These are phyloP conservation scores for Temnothorax rugatulus DNA, from an alignment of 2,888 invertebrate species.

Conservation along the genomic window DNA sequence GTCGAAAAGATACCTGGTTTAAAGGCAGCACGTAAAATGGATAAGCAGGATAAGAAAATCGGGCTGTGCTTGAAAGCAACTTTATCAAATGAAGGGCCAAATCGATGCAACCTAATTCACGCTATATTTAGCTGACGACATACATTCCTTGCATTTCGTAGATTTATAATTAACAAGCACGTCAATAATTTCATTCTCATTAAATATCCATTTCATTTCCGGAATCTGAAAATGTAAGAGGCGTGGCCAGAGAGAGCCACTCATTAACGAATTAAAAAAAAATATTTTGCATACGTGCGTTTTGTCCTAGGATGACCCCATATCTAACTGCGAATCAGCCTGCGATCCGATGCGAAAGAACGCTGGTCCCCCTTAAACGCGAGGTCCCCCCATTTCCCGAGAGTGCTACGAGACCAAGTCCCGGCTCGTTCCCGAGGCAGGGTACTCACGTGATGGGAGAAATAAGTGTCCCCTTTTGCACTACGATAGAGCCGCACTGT, in stretches of 20 bases:
- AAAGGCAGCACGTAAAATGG: background rate
- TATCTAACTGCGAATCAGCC: slow-evolving; percentile 45
- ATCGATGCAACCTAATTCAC: slow-evolving; percentile 18
- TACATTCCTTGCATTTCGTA: background rate
- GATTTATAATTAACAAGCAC: background rate
- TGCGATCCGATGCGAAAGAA: slow-evolving; percentile 28
- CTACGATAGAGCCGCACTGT: slow-evolving; percentile 64
- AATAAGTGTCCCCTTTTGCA: slow-evolving; percentile 58
- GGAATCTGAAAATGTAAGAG: background rate
- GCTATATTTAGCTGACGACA: background rate
- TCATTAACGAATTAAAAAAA: background rate
- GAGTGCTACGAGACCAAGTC: slow-evolving; percentile 27
- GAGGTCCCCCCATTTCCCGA: slow-evolving; percentile 48
- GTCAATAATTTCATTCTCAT: background rate
- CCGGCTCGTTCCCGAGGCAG: slow-evolving; percentile 25
- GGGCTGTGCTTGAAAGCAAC: background rate
- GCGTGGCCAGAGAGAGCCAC: background rate
- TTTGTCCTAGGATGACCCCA: slow-evolving; percentile 49
- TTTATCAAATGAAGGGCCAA: slow-evolving; percentile 6
- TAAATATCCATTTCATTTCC: background rate
- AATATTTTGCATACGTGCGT: slow-evolving; percentile 38
- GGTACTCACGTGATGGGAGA: slow-evolving; percentile 42
- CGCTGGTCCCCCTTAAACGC: slow-evolving; percentile 53
- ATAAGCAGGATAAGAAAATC: slow-evolving; percentile 12
- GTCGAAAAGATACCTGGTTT: background rate